Evolutionary conservation across 2,797 vertebrate species (phyloP), one percentile per base, ranked within the genome.

Genomic region (Tiaroga cobitis): DNA sequence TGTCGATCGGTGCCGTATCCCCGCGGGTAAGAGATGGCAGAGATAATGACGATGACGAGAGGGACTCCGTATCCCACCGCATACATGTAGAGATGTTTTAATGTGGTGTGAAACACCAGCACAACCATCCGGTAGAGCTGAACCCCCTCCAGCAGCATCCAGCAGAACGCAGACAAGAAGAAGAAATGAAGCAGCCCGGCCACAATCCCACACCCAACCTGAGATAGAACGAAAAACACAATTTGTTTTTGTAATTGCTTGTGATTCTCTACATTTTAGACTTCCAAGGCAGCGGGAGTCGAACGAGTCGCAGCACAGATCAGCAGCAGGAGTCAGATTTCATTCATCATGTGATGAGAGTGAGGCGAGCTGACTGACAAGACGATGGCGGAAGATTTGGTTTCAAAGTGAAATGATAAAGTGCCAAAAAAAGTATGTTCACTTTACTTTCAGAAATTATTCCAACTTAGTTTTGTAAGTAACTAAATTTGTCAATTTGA

Each of bases 41-140:
- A 96, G 85, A 97, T 82, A 3, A 80, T 84, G 85, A 98, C 93
- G 0, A 97, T 90, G 54, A 91, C 3, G 5, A 95, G 89, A 0
- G 97, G 97, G 0, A 86, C 43, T 0, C 96, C 97, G 0, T 98
- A 97, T 41, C 97, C 97, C 0, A 91, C 46, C 4, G 92, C 0
- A 43, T 89, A 92, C 73, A 97, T 91, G 92, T 96, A 93, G 75
- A 91, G 92, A 2, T 90, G 90, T 75, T 92, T 89, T 32, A 95
- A 89, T 87, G 91, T 94, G 87, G 95, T 94, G 4, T 95, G 93
- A 93, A 98, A 98, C 61, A 98, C 97, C 37, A 92, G 93, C 56
- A 98, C 96, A 82, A 98, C 94, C 87, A 98, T 97, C 10, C 96
- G 91, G 90, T 97, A 98, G 82, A 97, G 95, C 92, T 97, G 96